Conservation (phyloP, 2,113 vertebrate species). For the Balaeniceps rex region DNA sequence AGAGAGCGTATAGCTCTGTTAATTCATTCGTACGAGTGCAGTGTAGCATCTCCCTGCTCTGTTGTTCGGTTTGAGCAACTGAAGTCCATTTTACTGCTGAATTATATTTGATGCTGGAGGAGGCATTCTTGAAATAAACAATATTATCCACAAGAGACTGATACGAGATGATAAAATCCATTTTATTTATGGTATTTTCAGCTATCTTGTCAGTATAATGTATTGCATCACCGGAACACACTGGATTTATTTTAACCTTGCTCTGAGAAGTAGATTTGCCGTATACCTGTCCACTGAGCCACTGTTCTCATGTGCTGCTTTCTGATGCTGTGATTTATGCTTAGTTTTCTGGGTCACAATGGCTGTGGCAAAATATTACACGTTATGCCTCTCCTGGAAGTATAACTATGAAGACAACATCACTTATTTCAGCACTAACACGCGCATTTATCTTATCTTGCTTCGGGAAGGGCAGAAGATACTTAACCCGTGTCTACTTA, state of each 20-base stretch:
- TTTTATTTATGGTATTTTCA: not conserved
- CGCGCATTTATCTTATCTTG: not conserved
- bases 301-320: not conserved
- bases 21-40: not conserved
- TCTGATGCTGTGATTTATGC: not conserved
- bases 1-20: accelerated
- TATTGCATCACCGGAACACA: not conserved
- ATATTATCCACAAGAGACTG: not conserved
- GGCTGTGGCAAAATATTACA: not conserved
- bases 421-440: not conserved
- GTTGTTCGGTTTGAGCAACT: not conserved
- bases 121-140: not conserved
- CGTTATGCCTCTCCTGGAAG: not conserved
- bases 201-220: not conserved
- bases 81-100: not conserved
- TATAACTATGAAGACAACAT: not conserved
- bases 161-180: not conserved
- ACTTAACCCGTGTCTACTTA: not conserved
- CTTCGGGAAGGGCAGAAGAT: not conserved
- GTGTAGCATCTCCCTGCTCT: not conserved
- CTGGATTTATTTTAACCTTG: not conserved
- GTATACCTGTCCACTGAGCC: not conserved
- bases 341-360: not conserved
- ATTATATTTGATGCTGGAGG: not conserved
- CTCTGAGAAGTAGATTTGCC: not conserved